These are phyloP conservation scores for Arbacia lixula DNA, from an alignment of 53 echinoderm and acorn worm species.

Conservation along the genomic window DNA sequence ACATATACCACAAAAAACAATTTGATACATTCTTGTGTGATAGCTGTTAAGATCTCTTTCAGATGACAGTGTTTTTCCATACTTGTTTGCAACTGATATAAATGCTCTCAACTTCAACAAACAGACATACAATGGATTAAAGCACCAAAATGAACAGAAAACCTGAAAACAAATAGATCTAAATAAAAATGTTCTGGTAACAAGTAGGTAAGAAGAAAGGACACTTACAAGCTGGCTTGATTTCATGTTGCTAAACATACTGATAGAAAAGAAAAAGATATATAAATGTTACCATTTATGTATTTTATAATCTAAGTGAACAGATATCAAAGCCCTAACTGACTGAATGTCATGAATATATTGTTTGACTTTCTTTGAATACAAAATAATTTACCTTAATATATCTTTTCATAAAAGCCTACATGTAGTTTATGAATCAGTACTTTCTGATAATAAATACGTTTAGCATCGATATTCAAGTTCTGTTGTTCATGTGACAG, in stretches of 20 bases:
- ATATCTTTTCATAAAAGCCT: too few relatives aligned
- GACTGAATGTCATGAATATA: slow-evolving; percentile 17
- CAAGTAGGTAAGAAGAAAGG: slow-evolving; percentile 51
- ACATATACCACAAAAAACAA: slow-evolving; percentile 36
- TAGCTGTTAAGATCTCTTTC: slow-evolving; percentile 8
- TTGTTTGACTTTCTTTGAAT: too few relatives aligned
- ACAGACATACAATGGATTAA: slow-evolving; percentile 59
- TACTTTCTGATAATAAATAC: too few relatives aligned
- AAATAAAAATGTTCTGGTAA: slow-evolving; percentile 52
- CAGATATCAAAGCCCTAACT: slow-evolving; percentile 1
- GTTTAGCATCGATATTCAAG: too few relatives aligned
- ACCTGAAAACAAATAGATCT: slow-evolving; percentile 59
- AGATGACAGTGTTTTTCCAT: background rate
- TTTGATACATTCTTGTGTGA: slow-evolving; percentile 16
- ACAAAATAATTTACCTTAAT: too few relatives aligned
- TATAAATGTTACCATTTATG: slow-evolving; percentile 40
- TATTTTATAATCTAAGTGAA: slow-evolving; percentile 18
- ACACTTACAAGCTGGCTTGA: slow-evolving; percentile 59
- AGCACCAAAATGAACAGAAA: slow-evolving; percentile 59
- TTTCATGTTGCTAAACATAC: slow-evolving; percentile 57
- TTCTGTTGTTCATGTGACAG: too few relatives aligned
- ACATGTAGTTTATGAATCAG: too few relatives aligned
- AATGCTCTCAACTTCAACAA: slow-evolving; percentile 48
- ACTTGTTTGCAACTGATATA: slow-evolving; percentile 26
- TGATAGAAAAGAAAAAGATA: slow-evolving; percentile 59